phyloP scores from a whole-genome alignment of 2,113 vertebrate species.

The Antechinus flavipes region DNA sequence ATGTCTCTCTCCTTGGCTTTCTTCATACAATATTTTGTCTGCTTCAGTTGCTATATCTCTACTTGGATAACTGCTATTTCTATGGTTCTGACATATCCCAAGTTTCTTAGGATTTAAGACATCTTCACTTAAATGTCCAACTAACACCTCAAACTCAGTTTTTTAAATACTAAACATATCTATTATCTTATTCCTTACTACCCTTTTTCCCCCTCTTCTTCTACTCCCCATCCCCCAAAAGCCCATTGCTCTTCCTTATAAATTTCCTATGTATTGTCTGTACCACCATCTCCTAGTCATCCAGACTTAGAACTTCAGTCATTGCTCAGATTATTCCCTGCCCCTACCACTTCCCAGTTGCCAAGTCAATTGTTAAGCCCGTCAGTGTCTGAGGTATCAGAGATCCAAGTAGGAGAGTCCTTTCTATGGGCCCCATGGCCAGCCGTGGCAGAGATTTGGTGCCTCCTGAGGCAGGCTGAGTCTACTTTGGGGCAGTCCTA shows the following conservation, averaged over 20 bases:
- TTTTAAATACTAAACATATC: neutral
- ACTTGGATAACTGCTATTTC: neutral
- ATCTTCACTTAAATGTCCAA: neutral
- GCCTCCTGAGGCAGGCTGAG: neutral
- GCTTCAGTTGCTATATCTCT: neutral
- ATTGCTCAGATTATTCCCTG: neutral
- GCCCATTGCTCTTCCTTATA: neutral
- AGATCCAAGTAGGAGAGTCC: neutral
- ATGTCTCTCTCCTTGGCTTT: neutral
- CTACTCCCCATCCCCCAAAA: too few relatives aligned
- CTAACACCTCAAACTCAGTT: neutral
- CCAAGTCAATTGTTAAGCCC: neutral
- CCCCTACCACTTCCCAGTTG: neutral
- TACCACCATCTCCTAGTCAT: neutral
- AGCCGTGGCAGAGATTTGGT: fast-evolving
- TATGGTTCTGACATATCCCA: neutral
- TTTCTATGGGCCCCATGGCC: neutral
- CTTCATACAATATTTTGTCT: neutral
- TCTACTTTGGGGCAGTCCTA: neutral
- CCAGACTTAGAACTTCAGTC: neutral
- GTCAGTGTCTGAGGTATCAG: neutral
- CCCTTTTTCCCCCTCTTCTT: too few relatives aligned
- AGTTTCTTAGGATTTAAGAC: neutral
- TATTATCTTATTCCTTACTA: neutral
- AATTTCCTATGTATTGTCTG: neutral